A percentile compares a stretch with the other conserved stretches of the same genome.
These are phyloP conservation scores for Habropoda laboriosa DNA, from an alignment of 1,140 invertebrate genomes.

Conservation along the genomic window DNA sequence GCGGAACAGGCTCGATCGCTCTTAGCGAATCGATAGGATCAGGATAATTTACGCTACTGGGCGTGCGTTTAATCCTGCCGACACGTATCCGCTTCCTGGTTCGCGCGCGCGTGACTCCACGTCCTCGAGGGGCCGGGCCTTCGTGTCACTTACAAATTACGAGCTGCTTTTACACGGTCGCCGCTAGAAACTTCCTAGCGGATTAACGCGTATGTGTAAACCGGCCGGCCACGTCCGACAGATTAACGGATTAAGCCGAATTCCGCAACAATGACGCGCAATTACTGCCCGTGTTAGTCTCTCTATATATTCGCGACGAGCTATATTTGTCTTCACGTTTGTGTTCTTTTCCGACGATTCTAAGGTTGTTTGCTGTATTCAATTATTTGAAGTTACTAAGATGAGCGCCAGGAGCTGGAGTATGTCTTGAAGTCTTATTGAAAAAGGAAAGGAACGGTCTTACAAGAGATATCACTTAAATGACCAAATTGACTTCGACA, in stretches of 20 bases:
- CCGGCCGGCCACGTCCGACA: constrained; percentile 43
- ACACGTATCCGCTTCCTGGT: constrained; percentile 32
- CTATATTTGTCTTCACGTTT: not conserved
- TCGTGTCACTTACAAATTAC: constrained; percentile 57
- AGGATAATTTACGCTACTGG: constrained; percentile 31
- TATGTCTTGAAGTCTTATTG: not conserved
- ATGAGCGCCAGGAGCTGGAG: too few relatives aligned
- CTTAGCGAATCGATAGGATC: constrained; percentile 37
- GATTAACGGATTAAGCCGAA: constrained; percentile 53
- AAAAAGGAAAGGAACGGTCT: too few relatives aligned
- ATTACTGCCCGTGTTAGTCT: constrained; percentile 16
- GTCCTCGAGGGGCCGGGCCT: constrained; percentile 34
- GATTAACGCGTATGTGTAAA: constrained; percentile 53
- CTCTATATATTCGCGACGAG: not conserved
- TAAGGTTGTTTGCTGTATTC: too few relatives aligned
- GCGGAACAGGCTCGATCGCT: constrained; percentile 13
- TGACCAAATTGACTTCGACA: too few relatives aligned
- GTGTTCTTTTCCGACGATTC: not conserved
- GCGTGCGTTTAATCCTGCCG: constrained; percentile 40
- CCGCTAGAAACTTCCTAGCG: constrained; percentile 47
- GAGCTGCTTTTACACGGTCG: constrained; percentile 51
- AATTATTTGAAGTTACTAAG: too few relatives aligned
- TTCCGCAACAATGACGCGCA: constrained; percentile 40
- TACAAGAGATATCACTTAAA: too few relatives aligned
- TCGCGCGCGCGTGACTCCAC: not conserved